Base-by-base conservation (phyloP, 2,113 vertebrate genomes). In the Austrofundulus limnaeus region DNA sequence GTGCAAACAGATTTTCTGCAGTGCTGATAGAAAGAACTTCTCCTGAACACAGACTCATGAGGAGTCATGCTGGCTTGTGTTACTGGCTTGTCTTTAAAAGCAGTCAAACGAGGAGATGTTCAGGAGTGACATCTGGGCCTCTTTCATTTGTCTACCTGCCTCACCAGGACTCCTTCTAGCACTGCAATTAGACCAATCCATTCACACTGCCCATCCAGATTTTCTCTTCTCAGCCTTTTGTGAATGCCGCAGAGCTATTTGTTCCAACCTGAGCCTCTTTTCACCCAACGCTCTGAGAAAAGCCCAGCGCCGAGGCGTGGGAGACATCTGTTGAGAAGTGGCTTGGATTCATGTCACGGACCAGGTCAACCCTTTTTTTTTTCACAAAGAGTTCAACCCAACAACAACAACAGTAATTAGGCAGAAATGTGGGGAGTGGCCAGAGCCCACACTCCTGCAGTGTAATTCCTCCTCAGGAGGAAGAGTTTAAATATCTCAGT, bases 321-420 rank as follows among this genome's bases (percentile, higher is more conserved):
- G 75, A 69, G 81, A 88, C 87, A 84, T 89, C 80, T 89, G 87
- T 84, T 81, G 55, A 85, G 61, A 81, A 84, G 81, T 63, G 76
- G 54, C 58, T 65, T 72, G 68, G 77, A 77, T 87, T 85, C 78
- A 72, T 79, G 81, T 78, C 73, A 57, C 61, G 62, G 77, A 42
- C 41, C 34, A 52, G 77, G 80, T 86, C 80, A 66, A n/a, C n/a
- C n/a, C n/a, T n/a, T 73, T 58, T 77, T 80, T 73, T 69, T 70
- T 83, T 85, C 71, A 76, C 66, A 66, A 58, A 53, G 62, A 64
- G 65, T 47, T 85, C 46, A 80, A 76, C 76, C 80, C 71, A 49
- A 61, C 67, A 77, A 81, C 74, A 80, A 83, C 82, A 80, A 70
- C 58, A 75, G 80, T 67, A 71, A 78, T 77, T 74, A 74, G 74